Evolutionary conservation across 2,797 vertebrate species (phyloP), one percentile per base, ranked within the genome.

Genomic region (Cetoscarus ocellatus): DNA sequence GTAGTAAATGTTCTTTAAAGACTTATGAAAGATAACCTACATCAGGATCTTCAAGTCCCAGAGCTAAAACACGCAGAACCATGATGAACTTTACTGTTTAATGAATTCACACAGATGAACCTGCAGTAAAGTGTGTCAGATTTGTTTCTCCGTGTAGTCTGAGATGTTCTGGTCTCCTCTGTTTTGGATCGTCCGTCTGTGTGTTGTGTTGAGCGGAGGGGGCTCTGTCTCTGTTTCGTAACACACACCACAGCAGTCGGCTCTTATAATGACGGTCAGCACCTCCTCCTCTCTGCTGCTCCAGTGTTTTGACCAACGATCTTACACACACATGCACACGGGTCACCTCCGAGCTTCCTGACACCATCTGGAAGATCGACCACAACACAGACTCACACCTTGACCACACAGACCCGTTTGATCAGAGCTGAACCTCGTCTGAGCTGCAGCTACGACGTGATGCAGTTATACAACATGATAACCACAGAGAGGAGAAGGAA

Each of bases 211-310:
- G 66, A 54, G 50, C 27, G 34, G 42, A 12, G 54, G 61, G 40
- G 51, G 42, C 61, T 55, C 66, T 60, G 80, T 85, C 61, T 55
- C 66, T 61, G 80, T 85, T 89, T 85, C 52, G 15, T 81, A 85
- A 90, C 62, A 13, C 11, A 57, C 75, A 55, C 57, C 72, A 79
- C 73, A 70, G 47, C 59, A 3, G 58, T 14, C 34, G 55, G 34
- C 65, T 60, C 51, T 38, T 10, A 14, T 8, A 54, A 4, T 75
- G 44, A 70, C 73, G 50, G 43, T 0, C n/a, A 50, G 15, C 61
- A 62, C 71, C 43, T 54, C 53, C 17, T 67, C 67, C 49, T 54
- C 52, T 53, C 4, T 52, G 55, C 38, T 3, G n/a, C 42, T 48
- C 58, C 58, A 56, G 43, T 55, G 38, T 19, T 49, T 17, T 61